These are phyloP conservation scores for Lycophotia porphyrea DNA, from an alignment of 2,888 invertebrate species.

Conservation along the genomic window DNA sequence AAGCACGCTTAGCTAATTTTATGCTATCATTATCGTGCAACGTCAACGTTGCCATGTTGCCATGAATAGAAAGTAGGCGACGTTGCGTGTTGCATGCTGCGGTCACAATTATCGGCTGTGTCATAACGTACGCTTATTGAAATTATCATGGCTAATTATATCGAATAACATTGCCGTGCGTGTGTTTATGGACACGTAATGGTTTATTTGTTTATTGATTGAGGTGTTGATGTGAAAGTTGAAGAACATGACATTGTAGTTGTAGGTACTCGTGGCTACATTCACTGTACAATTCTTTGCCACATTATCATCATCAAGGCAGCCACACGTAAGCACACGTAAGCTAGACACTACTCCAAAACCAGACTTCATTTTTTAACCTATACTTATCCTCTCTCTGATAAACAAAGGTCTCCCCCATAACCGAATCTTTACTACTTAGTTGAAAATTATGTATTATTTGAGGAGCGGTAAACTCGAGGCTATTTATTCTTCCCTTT, in stretches of 20 bases:
- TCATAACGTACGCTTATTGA: constrained; percentile 52
- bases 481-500: neutral
- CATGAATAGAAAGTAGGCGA: constrained; percentile 71
- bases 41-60: constrained; percentile 61
- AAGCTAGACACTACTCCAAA: neutral
- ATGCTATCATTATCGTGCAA: constrained; percentile 61
- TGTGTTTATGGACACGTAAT: constrained; percentile 48
- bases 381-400: neutral
- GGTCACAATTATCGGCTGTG: constrained; percentile 52
- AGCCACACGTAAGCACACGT: no score
- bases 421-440: neutral
- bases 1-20: constrained; percentile 64
- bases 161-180: constrained; percentile 44
- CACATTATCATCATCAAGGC: neutral
- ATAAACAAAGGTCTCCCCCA: neutral
- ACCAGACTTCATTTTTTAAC: neutral
- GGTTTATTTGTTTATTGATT: constrained; percentile 54
- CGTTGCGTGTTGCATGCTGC: constrained; percentile 44
- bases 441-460: neutral
- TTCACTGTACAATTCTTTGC: neutral
- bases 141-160: constrained; percentile 61
- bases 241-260: constrained; percentile 12
- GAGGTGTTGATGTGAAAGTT: constrained; percentile 49
- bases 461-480: neutral
- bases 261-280: neutral